phyloP scores from a whole-genome alignment of 2,888 invertebrate species.

The Philhelius pedissequus region DNA sequence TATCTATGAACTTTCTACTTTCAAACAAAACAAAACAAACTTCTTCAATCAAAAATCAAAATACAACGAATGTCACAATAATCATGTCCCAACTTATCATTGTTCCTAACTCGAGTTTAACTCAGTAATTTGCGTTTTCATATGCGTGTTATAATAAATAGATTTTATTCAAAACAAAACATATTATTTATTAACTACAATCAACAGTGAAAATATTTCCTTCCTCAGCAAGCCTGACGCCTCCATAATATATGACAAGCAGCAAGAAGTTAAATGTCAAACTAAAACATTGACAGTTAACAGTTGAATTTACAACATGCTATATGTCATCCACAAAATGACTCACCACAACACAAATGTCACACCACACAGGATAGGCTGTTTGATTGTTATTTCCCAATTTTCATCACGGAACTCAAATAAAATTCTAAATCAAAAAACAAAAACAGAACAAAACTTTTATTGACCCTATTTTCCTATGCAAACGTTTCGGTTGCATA shows the following conservation, averaged over 20 bases:
- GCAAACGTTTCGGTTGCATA: constrained; percentile 32
- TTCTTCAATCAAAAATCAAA: no score
- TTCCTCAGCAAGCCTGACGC: not conserved
- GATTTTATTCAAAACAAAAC: not conserved
- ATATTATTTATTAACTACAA: not conserved
- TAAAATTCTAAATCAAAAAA: not conserved
- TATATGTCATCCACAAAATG: constrained; percentile 37
- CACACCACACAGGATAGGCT: not conserved
- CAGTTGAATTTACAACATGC: constrained; percentile 22
- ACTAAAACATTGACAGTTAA: constrained; percentile 33
- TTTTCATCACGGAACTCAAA: constrained; percentile 1
- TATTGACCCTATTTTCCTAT: constrained; percentile 7
- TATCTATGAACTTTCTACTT: no score
- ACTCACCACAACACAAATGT: constrained; percentile 38
- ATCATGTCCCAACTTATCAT: no score
- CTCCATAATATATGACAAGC: not conserved
- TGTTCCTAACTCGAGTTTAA: no score
- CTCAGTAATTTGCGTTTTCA: no score
- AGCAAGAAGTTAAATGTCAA: constrained; percentile 40
- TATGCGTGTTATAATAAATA: no score
- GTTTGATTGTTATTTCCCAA: constrained; percentile 18
- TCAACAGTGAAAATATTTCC: not conserved
- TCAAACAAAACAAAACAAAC: no score
- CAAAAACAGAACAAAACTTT: no score
- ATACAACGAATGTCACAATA: no score